phyloP scores from a whole-genome alignment of 2,113 vertebrate species.

The Lepisosteus oculatus region DNA sequence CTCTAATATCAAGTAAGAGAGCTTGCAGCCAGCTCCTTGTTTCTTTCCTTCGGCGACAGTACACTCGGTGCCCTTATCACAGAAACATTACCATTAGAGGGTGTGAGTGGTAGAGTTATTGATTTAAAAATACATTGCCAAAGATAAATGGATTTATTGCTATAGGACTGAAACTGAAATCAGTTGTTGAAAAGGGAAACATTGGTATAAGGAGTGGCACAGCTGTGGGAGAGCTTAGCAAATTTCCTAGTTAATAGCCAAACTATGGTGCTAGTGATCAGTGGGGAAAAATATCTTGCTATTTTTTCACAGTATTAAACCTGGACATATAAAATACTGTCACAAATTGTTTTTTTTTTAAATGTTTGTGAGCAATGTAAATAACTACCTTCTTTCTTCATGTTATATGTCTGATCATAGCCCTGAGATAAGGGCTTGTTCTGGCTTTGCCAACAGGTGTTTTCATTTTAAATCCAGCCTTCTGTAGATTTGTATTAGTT shows the following conservation, averaged over 20 bases:
- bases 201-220: too few species aligned
- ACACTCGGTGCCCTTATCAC: background rate
- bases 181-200: background rate
- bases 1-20: background rate
- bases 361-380: slow-evolving; percentile 22
- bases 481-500: slow-evolving; percentile 18
- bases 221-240: too few species aligned
- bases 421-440: slow-evolving; percentile 34
- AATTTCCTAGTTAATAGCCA: too few species aligned
- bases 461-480: slow-evolving; percentile 20
- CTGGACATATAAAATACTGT: slow-evolving; percentile 19
- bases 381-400: slow-evolving; percentile 30
- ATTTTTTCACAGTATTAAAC: background rate
- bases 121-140: too few species aligned
- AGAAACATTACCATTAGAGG: too few species aligned
- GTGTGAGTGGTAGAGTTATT: too few species aligned
- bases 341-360: slow-evolving; percentile 27
- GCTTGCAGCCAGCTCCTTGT: background rate
- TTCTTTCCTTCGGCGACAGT: background rate
- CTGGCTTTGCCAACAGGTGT: slow-evolving; percentile 27
- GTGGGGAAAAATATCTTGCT: slow-evolving; percentile 38
- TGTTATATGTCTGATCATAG: slow-evolving; percentile 23
- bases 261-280: slow-evolving; percentile 15
- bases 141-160: too few species aligned
- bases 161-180: too few species aligned